Evolutionary conservation across 2,797 vertebrate genomes (phyloP).

Genomic region (Enteromius trimaculatus): DNA sequence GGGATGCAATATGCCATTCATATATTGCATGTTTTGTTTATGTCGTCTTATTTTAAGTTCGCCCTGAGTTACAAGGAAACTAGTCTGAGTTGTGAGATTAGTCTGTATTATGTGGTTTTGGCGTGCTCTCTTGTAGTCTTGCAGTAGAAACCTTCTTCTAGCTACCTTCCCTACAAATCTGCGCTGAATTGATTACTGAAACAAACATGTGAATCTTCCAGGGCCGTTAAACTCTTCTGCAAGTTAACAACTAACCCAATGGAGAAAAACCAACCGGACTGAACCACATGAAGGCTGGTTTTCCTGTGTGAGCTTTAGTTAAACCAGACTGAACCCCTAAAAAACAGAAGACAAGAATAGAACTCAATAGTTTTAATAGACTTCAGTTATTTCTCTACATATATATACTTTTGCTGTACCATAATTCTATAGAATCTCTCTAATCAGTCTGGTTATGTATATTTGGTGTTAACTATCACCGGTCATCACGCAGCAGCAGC

Average conservation of each 20-base stretch:
- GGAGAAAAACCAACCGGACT: not conserved
- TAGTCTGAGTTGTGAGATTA: not conserved
- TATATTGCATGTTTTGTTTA: not conserved
- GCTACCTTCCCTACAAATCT: no score
- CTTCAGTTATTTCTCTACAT: slow-evolving; percentile 61
- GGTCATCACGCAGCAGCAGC: slow-evolving; percentile 14
- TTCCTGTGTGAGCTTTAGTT: not conserved
- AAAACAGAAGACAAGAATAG: not conserved
- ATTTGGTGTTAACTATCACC: slow-evolving; percentile 40
- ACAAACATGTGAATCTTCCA: no score
- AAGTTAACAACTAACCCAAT: not conserved
- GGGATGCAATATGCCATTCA: not conserved
- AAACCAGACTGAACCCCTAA: not conserved
- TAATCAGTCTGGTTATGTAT: slow-evolving; percentile 53
- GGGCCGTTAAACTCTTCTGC: not conserved
- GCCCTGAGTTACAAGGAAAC: not conserved
- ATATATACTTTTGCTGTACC: slow-evolving; percentile 57
- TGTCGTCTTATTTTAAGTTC: not conserved
- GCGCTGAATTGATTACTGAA: not conserved
- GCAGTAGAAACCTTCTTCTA: no score
- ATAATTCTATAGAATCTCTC: slow-evolving; percentile 59
- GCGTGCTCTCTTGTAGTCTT: not conserved
- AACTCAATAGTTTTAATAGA: slow-evolving; percentile 61
- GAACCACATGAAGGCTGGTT: not conserved
- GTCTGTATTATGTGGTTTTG: not conserved